Evolutionary conservation across 2,888 invertebrate species (phyloP), one percentile per base, ranked within the genome.

Genomic region (Stenotaenia linearis): DNA sequence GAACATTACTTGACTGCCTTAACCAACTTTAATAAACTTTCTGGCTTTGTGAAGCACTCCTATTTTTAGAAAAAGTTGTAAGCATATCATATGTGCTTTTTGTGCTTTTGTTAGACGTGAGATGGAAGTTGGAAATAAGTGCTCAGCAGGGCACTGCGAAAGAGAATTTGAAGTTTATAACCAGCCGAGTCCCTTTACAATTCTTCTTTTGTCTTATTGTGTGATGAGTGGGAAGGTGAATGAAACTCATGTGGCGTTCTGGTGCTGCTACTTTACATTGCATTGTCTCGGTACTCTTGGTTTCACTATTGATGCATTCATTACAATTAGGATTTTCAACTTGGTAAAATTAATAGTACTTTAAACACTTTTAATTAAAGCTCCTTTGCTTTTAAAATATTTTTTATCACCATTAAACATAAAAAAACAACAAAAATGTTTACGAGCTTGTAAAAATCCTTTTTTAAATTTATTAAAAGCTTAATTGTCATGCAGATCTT

Each of bases 121-220:
- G 69, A 69, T 69, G 28, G 25, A 28, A 69, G 28, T 69, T 69
- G 69, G 12, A n/a, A 69, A 69, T 69, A 69, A 69, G 69, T 69
- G 28, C 69, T 28, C 69, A 69, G 69, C 69, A 69, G 69, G 69
- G 28, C 28, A 69, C 15, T 69, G 23, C 28, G 69, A 25, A 69
- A 69, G n/a, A 69, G 69, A 69, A 69, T 69, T 69, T 69, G 69
- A 28, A 69, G 69, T 69, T 69, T 69, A 69, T 69, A 69, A 69
- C 23, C 69, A 69, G 25, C 69, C 28, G 6, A 69, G 69, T 10
- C 28, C 10, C 69, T 69, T 15, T 69, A 28, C n/a, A 69, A 28
- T 28, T 28, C 28, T 28, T n/a, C n/a, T 25, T n/a, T 69, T 69
- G 69, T 69, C 25, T 69, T 28, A 69, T 28, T 23, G 69, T 69